A percentile compares a stretch with the other conserved stretches of the same genome.
Evolutionary conservation across 1,140 invertebrate genomes (phyloP).

Genomic region (Elymnias hypermnestra): DNA sequence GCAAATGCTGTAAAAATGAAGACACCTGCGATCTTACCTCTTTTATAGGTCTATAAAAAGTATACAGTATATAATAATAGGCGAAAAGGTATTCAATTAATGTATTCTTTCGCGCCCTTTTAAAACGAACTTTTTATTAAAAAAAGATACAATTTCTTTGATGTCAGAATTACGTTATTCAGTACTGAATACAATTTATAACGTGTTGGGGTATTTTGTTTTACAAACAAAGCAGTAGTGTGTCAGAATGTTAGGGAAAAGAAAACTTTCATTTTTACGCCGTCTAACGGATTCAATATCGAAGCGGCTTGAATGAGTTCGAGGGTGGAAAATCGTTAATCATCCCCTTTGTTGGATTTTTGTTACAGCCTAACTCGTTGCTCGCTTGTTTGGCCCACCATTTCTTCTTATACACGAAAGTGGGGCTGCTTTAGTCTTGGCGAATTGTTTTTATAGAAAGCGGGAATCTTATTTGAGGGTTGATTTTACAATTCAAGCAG

Average conservation of each 20-base stretch:
- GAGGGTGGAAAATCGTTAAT: conserved; percentile 73
- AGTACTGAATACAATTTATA: not conserved
- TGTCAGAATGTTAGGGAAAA: conserved; percentile 32
- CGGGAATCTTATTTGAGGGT: conserved; percentile 27
- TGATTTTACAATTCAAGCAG: conserved; percentile 13
- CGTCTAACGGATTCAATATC: conserved; percentile 73
- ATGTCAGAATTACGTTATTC: too few species aligned
- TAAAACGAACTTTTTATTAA: too few species aligned
- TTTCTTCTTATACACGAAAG: conserved; percentile 66
- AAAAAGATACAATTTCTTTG: too few species aligned
- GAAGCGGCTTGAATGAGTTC: conserved; percentile 70
- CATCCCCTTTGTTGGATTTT: conserved; percentile 75
- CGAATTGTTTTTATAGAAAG: conserved; percentile 69
- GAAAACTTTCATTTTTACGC: conserved; percentile 73
- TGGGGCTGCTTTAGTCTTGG: conserved; percentile 57
- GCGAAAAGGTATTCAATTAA: too few species aligned
- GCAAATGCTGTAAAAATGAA: too few species aligned
- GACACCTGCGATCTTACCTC: too few species aligned
- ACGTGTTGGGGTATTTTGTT: conserved; percentile 4
- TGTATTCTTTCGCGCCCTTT: too few species aligned
- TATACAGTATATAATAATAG: too few species aligned
- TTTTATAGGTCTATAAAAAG: too few species aligned
- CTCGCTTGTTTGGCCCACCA: conserved; percentile 67
- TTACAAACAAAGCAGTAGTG: conserved; percentile 5
- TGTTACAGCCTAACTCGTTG: conserved; percentile 74